These are phyloP conservation scores for Anneissia japonica DNA, from an alignment of 35 echinoderm and acorn worm genomes.

Conservation along the genomic window DNA sequence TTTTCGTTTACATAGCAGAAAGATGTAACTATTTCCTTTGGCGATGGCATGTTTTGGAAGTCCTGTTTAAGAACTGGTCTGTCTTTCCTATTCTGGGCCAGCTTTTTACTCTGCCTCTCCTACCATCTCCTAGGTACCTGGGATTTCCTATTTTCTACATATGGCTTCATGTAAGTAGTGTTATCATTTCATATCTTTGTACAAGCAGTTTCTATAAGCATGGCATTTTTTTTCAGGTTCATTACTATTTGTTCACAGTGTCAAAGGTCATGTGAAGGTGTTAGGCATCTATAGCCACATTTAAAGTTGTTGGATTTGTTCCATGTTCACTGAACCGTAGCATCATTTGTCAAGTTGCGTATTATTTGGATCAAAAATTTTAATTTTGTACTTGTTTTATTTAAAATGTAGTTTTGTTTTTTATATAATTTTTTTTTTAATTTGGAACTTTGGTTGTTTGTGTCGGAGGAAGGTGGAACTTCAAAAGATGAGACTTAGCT, in stretches of 20 bases:
- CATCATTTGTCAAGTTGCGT: too few species aligned
- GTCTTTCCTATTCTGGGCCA: conserved; percentile 46
- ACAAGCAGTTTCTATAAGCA: not conserved
- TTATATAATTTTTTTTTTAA: too few species aligned
- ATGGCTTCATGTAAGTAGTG: conserved; percentile 85
- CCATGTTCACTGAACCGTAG: too few species aligned
- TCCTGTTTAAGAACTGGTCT: conserved; percentile 16
- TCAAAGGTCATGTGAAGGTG: not conserved
- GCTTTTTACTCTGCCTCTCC: conserved; percentile 58
- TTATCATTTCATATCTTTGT: not conserved
- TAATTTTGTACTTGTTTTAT: too few species aligned
- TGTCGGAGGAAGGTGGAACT: too few species aligned
- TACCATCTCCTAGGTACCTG: conserved; percentile 71
- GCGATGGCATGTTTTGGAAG: conserved; percentile 29
- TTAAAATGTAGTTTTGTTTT: too few species aligned
- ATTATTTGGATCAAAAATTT: too few species aligned
- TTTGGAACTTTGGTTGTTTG: too few species aligned
- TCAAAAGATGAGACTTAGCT: too few species aligned
- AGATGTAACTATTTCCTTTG: conserved; percentile 30
- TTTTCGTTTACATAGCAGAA: not conserved
- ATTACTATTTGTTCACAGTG: not conserved
- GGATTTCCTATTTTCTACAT: conserved; percentile 70
- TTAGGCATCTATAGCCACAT: not conserved
- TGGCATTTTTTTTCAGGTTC: not conserved
- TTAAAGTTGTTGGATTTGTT: too few species aligned